These are phyloP conservation scores for Crenichthys baileyi DNA, from an alignment of 2,797 vertebrate species.

Conservation along the genomic window DNA sequence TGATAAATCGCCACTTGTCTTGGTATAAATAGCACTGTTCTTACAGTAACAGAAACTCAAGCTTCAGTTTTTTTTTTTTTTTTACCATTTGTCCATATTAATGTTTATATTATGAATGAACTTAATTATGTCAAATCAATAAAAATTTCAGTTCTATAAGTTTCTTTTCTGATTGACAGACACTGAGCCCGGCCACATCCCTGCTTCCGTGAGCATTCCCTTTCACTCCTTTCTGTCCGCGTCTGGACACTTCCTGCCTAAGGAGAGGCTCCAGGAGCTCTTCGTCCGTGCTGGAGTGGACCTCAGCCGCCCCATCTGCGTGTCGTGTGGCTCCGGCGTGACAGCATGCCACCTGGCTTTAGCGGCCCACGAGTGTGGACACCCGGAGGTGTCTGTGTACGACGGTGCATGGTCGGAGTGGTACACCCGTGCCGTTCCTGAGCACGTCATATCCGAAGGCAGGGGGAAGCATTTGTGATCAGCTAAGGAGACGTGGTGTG, in stretches of 20 bases:
- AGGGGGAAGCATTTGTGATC: conserved; percentile 76
- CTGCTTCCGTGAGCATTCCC: conserved; percentile 86
- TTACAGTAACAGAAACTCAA: neutral
- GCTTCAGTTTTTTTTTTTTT: neutral
- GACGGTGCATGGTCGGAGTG: conserved; percentile 94
- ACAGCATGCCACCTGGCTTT: conserved; percentile 88
- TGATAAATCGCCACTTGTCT: neutral
- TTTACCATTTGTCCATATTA: too few species aligned
- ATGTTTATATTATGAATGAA: neutral
- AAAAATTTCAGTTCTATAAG: neutral
- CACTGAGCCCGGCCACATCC: conserved; percentile 89
- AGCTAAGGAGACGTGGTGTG: neutral
- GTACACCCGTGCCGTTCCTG: conserved; percentile 84
- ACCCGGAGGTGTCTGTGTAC: conserved; percentile 85
- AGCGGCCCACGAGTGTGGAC: conserved; percentile 88
- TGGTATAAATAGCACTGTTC: neutral
- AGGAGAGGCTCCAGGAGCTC: conserved; percentile 81
- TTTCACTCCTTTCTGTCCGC: conserved; percentile 85
- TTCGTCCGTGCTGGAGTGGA: conserved; percentile 85
- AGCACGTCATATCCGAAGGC: conserved; percentile 82
- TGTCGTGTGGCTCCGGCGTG: conserved; percentile 87
- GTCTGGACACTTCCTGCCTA: conserved; percentile 85
- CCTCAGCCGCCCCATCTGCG: conserved; percentile 80
- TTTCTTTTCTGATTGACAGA: conserved; percentile 69
- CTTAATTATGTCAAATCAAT: neutral